phyloP scores from a whole-genome alignment of 2,113 vertebrate genomes.

The Polypterus senegalus region DNA sequence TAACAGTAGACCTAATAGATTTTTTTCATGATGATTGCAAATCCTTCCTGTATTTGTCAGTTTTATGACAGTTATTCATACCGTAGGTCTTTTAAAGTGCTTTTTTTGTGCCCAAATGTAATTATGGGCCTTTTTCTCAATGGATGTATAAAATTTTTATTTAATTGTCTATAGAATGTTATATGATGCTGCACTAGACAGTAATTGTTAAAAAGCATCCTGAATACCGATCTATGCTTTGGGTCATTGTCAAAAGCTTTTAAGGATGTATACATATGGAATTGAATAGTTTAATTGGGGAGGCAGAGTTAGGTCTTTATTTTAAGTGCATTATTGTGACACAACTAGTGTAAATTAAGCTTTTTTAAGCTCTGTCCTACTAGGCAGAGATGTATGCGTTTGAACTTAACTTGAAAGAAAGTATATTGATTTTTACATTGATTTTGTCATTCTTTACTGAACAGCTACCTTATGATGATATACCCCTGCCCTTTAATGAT shows the following conservation, averaged over 20 bases:
- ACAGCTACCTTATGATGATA: constrained; percentile 28
- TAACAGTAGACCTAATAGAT: too few relatives aligned
- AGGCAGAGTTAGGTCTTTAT: constrained; percentile 22
- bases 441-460: constrained; percentile 31
- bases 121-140: too few relatives aligned
- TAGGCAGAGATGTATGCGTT: constrained; percentile 31
- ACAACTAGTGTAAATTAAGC: constrained; percentile 28
- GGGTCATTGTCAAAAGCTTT: constrained; percentile 1
- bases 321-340: constrained; percentile 16
- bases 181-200: too few relatives aligned
- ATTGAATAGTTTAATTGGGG: constrained; percentile 20
- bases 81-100: too few relatives aligned
- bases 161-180: neutral
- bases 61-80: too few relatives aligned
- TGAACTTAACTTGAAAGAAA: constrained; percentile 39
- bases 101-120: too few relatives aligned
- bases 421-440: constrained; percentile 37
- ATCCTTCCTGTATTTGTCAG: too few relatives aligned
- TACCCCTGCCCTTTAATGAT: constrained; percentile 21
- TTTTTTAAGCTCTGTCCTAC: constrained; percentile 23
- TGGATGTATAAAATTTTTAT: too few relatives aligned
- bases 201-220: constrained; percentile 3
- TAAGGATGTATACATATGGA: constrained; percentile 8
- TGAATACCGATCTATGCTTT: constrained; percentile 1
- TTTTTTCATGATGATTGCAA: too few relatives aligned